Percentiles rank a stretch among this genome's conserved stretches.
Evolutionary conservation across 2,888 invertebrate species (phyloP).

Genomic region (Ethmia dodecea): DNA sequence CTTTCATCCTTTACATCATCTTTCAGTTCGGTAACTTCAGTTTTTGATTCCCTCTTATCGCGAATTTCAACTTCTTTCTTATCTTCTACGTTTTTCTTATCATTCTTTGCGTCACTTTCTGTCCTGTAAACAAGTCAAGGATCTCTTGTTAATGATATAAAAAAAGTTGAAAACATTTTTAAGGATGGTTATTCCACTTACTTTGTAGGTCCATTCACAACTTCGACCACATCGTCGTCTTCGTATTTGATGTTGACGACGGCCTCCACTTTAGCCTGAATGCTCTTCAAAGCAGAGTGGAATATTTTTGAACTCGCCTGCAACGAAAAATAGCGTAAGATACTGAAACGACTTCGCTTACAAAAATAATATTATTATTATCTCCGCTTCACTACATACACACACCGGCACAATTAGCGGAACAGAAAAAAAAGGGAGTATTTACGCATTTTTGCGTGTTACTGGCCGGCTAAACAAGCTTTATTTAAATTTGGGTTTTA

Average conservation of each 20-base stretch:
- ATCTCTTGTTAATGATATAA: background rate
- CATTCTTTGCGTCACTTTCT: slow-evolving; percentile 33
- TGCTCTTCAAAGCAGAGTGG: slow-evolving; percentile 80
- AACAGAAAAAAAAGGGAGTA: too few species aligned
- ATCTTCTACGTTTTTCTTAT: slow-evolving; percentile 19
- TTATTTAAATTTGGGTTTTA: too few species aligned
- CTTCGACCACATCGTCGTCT: slow-evolving; percentile 68
- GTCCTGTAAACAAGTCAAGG: slow-evolving; percentile 19
- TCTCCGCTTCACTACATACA: too few species aligned
- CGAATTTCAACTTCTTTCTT: slow-evolving; percentile 10
- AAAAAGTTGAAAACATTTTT: background rate
- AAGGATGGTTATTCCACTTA: slow-evolving; percentile 28
- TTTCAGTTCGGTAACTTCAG: slow-evolving; percentile 18
- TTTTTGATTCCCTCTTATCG: slow-evolving; percentile 11
- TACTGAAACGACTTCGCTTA: too few species aligned
- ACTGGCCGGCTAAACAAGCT: too few species aligned
- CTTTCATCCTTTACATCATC: slow-evolving; percentile 14
- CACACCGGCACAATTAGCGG: too few species aligned
- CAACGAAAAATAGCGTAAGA: too few species aligned
- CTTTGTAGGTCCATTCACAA: slow-evolving; percentile 59
- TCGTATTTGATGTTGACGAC: slow-evolving; percentile 73
- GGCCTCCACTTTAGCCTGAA: slow-evolving; percentile 79
- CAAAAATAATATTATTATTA: too few species aligned
- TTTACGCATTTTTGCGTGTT: too few species aligned
- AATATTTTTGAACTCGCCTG: slow-evolving; percentile 83